These are phyloP conservation scores for Distichodus sexfasciatus DNA, from an alignment of 2,797 vertebrate species.

Conservation along the genomic window DNA sequence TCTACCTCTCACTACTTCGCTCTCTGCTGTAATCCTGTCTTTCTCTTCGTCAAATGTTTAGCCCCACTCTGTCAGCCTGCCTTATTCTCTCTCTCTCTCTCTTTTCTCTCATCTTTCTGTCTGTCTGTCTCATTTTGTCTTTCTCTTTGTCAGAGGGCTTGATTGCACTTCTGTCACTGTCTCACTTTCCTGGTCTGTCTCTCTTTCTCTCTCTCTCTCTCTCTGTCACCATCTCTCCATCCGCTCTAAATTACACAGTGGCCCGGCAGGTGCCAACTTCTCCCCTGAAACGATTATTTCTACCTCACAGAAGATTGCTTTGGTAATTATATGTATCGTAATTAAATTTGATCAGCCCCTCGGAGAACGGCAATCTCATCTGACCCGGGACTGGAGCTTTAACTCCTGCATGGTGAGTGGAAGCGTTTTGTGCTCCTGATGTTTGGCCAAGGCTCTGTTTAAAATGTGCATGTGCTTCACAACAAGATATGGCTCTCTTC, in stretches of 20 bases:
- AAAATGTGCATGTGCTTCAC: too few relatives aligned
- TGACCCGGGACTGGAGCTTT: slow-evolving; percentile 64
- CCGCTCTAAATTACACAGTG: slow-evolving; percentile 65
- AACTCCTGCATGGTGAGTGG: slow-evolving; percentile 53
- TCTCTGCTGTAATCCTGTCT: too few relatives aligned
- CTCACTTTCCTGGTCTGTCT: slow-evolving; percentile 33
- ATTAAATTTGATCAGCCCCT: slow-evolving; percentile 79
- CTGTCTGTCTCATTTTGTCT: too few relatives aligned
- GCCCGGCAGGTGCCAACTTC: slow-evolving; percentile 67
- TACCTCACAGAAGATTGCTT: slow-evolving; percentile 78
- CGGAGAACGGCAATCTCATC: slow-evolving; percentile 73
- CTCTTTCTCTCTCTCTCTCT: background rate
- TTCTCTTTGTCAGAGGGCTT: too few relatives aligned
- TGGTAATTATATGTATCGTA: slow-evolving; percentile 80
- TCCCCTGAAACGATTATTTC: slow-evolving; percentile 72
- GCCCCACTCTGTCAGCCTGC: too few relatives aligned
- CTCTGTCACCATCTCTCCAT: slow-evolving; percentile 52
- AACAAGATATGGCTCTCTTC: too few relatives aligned
- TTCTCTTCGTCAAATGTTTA: too few relatives aligned
- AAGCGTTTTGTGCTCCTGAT: slow-evolving; percentile 48
- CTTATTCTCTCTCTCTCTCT: too few relatives aligned
- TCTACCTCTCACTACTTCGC: slow-evolving; percentile 44
- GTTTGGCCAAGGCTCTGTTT: slow-evolving; percentile 41
- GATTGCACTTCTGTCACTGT: too few relatives aligned
- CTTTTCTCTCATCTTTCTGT: too few relatives aligned